Evolutionary conservation across 2,113 vertebrate species (phyloP), one percentile per base, ranked within the genome.

Genomic region (Scomber colias): DNA sequence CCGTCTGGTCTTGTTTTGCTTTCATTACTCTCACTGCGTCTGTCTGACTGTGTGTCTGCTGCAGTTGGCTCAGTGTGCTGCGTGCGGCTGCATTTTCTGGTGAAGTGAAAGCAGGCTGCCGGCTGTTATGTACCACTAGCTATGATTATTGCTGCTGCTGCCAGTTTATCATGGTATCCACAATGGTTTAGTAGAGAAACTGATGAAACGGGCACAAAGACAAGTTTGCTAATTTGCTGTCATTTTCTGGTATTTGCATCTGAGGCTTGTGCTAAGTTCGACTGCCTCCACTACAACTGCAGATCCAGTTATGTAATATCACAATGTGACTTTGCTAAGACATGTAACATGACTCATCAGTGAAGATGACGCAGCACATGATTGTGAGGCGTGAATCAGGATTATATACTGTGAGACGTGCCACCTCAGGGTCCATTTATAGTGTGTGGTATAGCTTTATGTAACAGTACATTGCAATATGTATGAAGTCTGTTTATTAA

Each of bases 311-410:
- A 89, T 86, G 81, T 90, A 85, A 91, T 71, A 73, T 80, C 60
- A 74, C 67, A 44, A 72, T 82, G 67, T 83, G 87, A 85, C 74
- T 79, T 75, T 75, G 77, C 83, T 84, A 50, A 86, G 68, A 76
- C 77, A 74, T 74, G 76, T 81, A 85, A 84, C 69, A 67, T 90
- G 87, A 91, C n/a, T 90, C 87, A 90, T 76, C 72, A 21, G 65
- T 48, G 46, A 49, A 71, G 80, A 88, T 87, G 87, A 84, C 63
- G 79, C 87, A 90, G 87, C 71, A 64, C 50, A 81, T 57, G 53
- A 53, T 69, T 85, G 66, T 31, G 63, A 72, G 62, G 63, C 75
- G 69, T 73, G 63, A 80, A 86, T 73, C 19, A 15, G 16, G 40
- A 40, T 76, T 50, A 66, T 59, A 84, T 73, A 16, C 14, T 21